A percentile compares a stretch with the other conserved stretches of the same genome.
These are phyloP conservation scores for Helostoma temminkii DNA, from an alignment of 2,797 vertebrate species.

Conservation along the genomic window DNA sequence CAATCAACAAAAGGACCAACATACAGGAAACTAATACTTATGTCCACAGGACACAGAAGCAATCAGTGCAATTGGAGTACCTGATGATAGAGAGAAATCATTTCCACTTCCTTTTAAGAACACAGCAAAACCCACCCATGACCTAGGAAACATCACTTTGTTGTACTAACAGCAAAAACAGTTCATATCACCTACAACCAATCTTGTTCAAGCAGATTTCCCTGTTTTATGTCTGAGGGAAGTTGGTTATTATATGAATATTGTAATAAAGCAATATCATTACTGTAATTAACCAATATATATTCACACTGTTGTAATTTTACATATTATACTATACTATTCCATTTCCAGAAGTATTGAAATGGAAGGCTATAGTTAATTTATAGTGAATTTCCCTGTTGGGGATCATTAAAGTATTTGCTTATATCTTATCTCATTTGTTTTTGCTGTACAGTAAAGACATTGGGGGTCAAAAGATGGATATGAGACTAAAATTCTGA, in stretches of 20 bases:
- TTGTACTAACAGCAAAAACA: slow-evolving; percentile 12
- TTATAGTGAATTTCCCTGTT: too few species aligned
- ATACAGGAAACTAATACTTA: slow-evolving; percentile 67
- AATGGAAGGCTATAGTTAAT: too few species aligned
- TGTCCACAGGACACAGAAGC: slow-evolving; percentile 88
- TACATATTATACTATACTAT: too few species aligned
- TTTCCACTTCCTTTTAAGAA: slow-evolving; percentile 32
- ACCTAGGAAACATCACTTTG: slow-evolving; percentile 1
- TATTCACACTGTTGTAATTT: too few species aligned
- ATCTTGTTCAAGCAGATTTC: slow-evolving; percentile 25
- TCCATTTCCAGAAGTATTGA: too few species aligned
- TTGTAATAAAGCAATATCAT: slow-evolving; percentile 29
- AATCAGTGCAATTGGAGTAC: slow-evolving; percentile 80
- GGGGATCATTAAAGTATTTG: too few species aligned
- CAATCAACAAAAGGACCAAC: slow-evolving; percentile 56
- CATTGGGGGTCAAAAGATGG: too few species aligned
- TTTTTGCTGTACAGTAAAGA: too few species aligned
- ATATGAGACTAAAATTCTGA: too few species aligned
- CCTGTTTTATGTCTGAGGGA: slow-evolving; percentile 1
- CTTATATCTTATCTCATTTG: too few species aligned
- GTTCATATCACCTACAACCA: slow-evolving; percentile 21
- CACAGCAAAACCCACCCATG: slow-evolving; percentile 1
- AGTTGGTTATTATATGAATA: slow-evolving; percentile 14
- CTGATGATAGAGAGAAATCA: slow-evolving; percentile 80
- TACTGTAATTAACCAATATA: too few species aligned